Conservation (phyloP, 2,888 invertebrate genomes). For the Chymomyza amoena region DNA sequence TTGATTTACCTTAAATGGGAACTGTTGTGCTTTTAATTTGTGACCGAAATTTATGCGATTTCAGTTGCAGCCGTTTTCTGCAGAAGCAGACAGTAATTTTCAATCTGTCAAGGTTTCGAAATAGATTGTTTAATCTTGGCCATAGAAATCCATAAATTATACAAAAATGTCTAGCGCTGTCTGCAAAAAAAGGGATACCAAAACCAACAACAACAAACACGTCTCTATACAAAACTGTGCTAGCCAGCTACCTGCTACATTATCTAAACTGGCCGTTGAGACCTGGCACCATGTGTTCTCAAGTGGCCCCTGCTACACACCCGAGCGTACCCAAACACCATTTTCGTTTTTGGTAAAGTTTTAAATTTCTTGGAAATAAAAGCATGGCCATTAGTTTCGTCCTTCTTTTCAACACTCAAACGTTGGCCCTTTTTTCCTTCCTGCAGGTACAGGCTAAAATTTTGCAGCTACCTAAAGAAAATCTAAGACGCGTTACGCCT, state of each 20-base stretch:
- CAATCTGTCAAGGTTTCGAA: slow-evolving; percentile 1
- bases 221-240: not conserved
- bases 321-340: slow-evolving; percentile 49
- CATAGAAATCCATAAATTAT: slow-evolving; percentile 44
- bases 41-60: not conserved
- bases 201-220: slow-evolving; percentile 1
- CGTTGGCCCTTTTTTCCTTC: slow-evolving; percentile 3
- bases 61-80: not conserved
- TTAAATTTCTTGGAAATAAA: slow-evolving; percentile 79
- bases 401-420: slow-evolving; percentile 33
- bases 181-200: slow-evolving; percentile 29
- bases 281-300: slow-evolving; percentile 53
- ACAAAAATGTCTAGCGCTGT: slow-evolving; percentile 41
- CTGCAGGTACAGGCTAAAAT: slow-evolving; percentile 44
- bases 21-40: slow-evolving; percentile 36
- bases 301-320: slow-evolving; percentile 43
- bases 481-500: slow-evolving; percentile 46
- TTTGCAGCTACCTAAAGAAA: slow-evolving; percentile 53
- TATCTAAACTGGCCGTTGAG: slow-evolving; percentile 44
- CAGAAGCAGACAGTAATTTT: not conserved
- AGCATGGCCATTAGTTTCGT: slow-evolving; percentile 67
- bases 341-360: slow-evolving; percentile 68
- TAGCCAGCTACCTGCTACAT: slow-evolving; percentile 42
- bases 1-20: slow-evolving; percentile 61
- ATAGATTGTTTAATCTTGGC: slow-evolving; percentile 14